phyloP scores from a whole-genome alignment of 2,888 invertebrate genomes.

The Caenorhabditis uteleia region DNA sequence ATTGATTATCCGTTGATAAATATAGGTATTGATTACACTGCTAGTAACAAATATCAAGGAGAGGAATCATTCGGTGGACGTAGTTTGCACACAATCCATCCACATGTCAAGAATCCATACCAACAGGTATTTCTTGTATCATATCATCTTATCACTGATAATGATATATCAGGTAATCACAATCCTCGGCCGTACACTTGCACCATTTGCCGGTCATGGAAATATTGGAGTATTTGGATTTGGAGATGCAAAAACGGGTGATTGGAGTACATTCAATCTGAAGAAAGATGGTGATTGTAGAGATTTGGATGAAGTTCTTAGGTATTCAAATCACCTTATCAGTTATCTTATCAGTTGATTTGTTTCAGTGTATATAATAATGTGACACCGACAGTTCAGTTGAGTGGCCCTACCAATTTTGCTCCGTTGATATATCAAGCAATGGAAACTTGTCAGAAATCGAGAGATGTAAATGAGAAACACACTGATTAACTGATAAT shows the following conservation, averaged over 20 bases:
- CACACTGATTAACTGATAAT: too few species aligned
- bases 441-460: conserved; percentile 72
- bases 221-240: conserved; percentile 73
- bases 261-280: conserved; percentile 71
- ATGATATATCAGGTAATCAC: conserved; percentile 69
- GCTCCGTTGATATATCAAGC: conserved; percentile 73
- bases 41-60: conserved; percentile 74
- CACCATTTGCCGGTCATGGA: conserved; percentile 72
- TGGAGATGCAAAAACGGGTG: conserved; percentile 72
- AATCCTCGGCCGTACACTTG: conserved; percentile 72
- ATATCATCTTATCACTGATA: background rate
- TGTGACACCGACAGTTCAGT: conserved; percentile 71
- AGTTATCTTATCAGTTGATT: too few species aligned
- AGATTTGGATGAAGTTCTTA: conserved; percentile 71
- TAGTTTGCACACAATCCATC: conserved; percentile 69
- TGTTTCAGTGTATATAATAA: conserved; percentile 72
- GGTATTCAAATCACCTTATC: too few species aligned
- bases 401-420: conserved; percentile 74
- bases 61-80: conserved; percentile 72
- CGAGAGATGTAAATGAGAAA: conserved; percentile 68
- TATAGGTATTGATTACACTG: conserved; percentile 73
- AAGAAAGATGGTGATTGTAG: conserved; percentile 69
- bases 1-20: too few species aligned
- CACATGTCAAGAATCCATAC: conserved; percentile 70
- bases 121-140: conserved; percentile 68